A percentile compares a stretch with the other conserved stretches of the same genome.
Evolutionary conservation across 2,113 vertebrate species (phyloP).

Genomic region (Ammodytes dubius): DNA sequence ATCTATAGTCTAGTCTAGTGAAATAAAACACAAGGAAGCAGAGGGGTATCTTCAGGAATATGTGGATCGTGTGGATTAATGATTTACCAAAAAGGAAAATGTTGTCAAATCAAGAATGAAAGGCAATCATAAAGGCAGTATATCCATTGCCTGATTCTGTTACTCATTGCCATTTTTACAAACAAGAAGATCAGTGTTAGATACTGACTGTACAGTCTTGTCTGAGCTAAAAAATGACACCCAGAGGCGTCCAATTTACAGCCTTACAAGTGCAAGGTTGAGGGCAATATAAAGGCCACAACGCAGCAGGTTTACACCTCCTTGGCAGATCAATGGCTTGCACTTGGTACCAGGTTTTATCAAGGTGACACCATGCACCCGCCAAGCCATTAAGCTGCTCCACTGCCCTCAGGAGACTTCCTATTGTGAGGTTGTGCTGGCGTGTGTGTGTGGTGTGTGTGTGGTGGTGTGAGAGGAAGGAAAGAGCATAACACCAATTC

Average conservation of each 20-base stretch:
- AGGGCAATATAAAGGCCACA: slow-evolving; percentile 12
- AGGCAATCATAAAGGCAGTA: background rate
- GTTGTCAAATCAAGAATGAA: background rate
- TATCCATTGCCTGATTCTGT: background rate
- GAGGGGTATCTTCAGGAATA: background rate
- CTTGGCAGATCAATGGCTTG: slow-evolving; percentile 42
- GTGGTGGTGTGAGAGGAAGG: background rate
- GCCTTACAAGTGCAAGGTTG: background rate
- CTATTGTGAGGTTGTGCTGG: slow-evolving; percentile 1
- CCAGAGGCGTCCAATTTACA: background rate
- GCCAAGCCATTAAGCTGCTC: slow-evolving; percentile 37
- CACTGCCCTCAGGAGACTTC: slow-evolving; percentile 23
- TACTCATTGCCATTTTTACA: background rate
- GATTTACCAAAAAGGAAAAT: background rate
- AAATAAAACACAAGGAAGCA: background rate
- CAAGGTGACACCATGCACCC: slow-evolving; percentile 57
- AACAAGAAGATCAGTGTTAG: background rate
- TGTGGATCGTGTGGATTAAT: background rate
- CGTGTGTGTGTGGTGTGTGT: background rate
- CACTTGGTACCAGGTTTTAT: slow-evolving; percentile 17
- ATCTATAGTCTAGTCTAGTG: no score
- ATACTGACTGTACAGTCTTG: background rate
- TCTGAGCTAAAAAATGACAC: slow-evolving; percentile 1
- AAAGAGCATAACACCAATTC: background rate
- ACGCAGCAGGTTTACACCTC: background rate